A percentile compares a stretch with the other conserved stretches of the same genome.
Evolutionary conservation across 2,888 invertebrate genomes (phyloP).

Genomic region (Steinernema carpocapsae): DNA sequence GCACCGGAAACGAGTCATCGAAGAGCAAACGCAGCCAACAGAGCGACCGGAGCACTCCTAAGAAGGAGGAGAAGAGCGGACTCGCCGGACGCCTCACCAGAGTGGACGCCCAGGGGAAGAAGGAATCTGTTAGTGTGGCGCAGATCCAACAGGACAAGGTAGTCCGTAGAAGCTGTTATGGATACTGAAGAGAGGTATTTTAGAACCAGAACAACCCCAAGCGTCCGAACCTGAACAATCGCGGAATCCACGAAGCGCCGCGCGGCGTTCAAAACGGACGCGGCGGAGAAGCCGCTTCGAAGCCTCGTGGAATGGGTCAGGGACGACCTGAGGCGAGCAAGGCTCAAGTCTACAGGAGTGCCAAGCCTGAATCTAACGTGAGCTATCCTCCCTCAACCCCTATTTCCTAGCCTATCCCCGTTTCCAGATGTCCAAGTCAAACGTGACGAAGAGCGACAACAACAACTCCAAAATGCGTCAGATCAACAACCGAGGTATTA

Average conservation of each 20-base stretch:
- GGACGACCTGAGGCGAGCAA: not conserved
- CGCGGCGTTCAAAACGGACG: not conserved
- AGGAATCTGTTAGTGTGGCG: not conserved
- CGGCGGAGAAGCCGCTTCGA: not conserved
- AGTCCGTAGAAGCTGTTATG: not conserved
- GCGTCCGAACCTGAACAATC: constrained; percentile 8
- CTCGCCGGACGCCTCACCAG: constrained; percentile 2
- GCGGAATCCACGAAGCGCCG: not conserved
- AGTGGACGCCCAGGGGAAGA: not conserved
- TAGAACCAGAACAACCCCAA: constrained; percentile 22
- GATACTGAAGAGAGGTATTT: not conserved
- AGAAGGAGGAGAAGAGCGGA: not conserved
- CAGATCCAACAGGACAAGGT: constrained; percentile 28
- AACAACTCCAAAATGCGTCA: not conserved
- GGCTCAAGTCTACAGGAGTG: no score
- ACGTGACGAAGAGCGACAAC: not conserved
- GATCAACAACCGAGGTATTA: constrained; percentile 23
- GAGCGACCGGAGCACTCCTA: not conserved
- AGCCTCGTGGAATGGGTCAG: not conserved
- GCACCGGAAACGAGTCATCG: constrained; percentile 9
- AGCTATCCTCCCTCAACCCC: not conserved
- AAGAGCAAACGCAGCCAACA: constrained; percentile 3
- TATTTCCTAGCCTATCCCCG: no score
- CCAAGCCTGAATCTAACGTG: not conserved
- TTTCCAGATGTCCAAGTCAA: not conserved